Base-by-base conservation (phyloP, 2,888 invertebrate species). In the Gandaritis pyraliata region DNA sequence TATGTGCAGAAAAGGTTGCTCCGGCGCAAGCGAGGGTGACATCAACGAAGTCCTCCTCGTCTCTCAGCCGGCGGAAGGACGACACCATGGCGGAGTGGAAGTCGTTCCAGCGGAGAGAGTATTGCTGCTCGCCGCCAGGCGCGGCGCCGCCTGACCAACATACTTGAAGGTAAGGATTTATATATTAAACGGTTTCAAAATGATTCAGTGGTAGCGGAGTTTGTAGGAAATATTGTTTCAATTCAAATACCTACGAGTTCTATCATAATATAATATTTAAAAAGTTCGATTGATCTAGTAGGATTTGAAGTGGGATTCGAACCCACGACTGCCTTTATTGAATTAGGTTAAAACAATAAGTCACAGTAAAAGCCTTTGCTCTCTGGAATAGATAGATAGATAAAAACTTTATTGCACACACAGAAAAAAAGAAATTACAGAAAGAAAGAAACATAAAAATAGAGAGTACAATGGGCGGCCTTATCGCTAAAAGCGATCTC, bases 51-150 rank as follows among this genome's bases (percentile, higher is more conserved):
- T 97, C 97, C 93, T 97, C 97, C 88, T 97, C 96, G 85, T 97
- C 97, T 66, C 96, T 94, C 78, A 98, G 93, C 85, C 97, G 96
- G 73, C 97, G 95, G 93, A 98, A 98, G 72, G 97, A 97, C 72
- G 96, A 96, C 77, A 97, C 94, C 90, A 98, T 97, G 81, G 97
- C 97, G 72, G 96, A 95, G 88, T 97, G 97, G 93, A 97, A 98
- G 92, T 98, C 97, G 89, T 98, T 98, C 98, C 98, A 98, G 82
- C 97, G 95, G 88, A 98, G 94, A 87, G 97, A 97, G 92, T 97
- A 98, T 90, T 97, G 97, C 93, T 97, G 97, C 93, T 92, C 91
- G 68, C 95, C 96, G 90, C 87, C 86, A 76, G 80, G 85, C 79
- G 83, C 83, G 81, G 80, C 86, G 86, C 87, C 87, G 86, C 89